Conservation (phyloP, 2,888 invertebrate genomes). For the Gastracanthus pulcherrimus region DNA sequence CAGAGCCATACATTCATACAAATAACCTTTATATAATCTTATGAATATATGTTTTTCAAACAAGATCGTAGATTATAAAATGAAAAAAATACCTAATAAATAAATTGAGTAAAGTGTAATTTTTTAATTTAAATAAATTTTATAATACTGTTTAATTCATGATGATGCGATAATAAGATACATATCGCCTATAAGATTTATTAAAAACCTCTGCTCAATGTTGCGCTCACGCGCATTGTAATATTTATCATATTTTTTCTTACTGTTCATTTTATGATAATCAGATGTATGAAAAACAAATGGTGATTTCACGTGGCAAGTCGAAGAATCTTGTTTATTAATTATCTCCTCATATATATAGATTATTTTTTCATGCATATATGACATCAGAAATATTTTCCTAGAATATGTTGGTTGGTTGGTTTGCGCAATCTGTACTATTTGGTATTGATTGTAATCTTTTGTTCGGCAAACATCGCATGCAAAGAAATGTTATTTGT, state of each 20-base stretch:
- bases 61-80: constrained; percentile 26
- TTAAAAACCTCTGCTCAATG: constrained; percentile 38
- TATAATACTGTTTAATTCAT: constrained; percentile 49
- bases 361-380: constrained; percentile 1
- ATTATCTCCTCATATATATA: constrained; percentile 22
- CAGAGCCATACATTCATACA: too few relatives aligned
- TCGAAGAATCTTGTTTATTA: constrained; percentile 46
- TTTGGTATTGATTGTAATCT: constrained; percentile 42
- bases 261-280: constrained; percentile 45
- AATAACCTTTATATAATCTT: constrained; percentile 3
- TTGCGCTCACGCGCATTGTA: constrained; percentile 35
- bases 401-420: constrained; percentile 7
- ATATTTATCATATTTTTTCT: constrained; percentile 51
- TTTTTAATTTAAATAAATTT: constrained; percentile 53
- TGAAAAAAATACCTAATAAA: constrained; percentile 39
- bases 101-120: constrained; percentile 35
- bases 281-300: constrained; percentile 55
- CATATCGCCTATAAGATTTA: constrained; percentile 41
- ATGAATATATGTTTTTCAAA: constrained; percentile 38
- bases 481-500: constrained; percentile 27
- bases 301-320: constrained; percentile 30
- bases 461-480: constrained; percentile 39
- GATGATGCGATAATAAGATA: constrained; percentile 41
- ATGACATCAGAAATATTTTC: constrained; percentile 49
- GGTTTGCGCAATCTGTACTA: constrained; percentile 15